phyloP scores from a whole-genome alignment of 2,113 vertebrate species.

The Saccopteryx leptura region DNA sequence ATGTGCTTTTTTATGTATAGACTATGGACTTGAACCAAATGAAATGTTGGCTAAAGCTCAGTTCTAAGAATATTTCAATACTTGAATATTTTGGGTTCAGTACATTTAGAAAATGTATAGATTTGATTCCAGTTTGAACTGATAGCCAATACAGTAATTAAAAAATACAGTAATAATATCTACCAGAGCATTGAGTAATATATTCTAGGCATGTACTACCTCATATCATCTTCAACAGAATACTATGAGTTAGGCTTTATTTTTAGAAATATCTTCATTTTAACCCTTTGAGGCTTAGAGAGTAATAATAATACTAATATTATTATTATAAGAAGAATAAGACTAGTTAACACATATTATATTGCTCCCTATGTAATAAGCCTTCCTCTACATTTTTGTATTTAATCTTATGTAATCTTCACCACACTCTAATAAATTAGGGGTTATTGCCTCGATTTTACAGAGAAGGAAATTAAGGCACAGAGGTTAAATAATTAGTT shows the following conservation, averaged over 20 bases:
- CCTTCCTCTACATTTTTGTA: background rate
- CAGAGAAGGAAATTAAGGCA: slow-evolving; percentile 2
- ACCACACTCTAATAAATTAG: background rate
- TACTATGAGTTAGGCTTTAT: background rate
- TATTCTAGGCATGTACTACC: background rate
- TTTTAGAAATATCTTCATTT: slow-evolving; percentile 37
- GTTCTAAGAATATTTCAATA: slow-evolving; percentile 64
- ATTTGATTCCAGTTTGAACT: slow-evolving; percentile 20
- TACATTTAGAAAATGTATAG: slow-evolving; percentile 24
- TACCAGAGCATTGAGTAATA: background rate
- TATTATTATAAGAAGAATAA: background rate
- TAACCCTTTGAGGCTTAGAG: background rate
- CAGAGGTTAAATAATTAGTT: background rate
- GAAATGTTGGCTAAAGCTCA: slow-evolving; percentile 69
- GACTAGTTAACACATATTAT: background rate
- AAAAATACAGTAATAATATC: background rate
- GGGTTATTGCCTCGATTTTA: background rate
- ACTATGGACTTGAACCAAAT: slow-evolving; percentile 49
- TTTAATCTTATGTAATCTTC: background rate
- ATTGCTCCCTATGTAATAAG: background rate
- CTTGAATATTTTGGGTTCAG: slow-evolving; percentile 54
- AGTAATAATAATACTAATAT: background rate
- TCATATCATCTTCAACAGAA: background rate
- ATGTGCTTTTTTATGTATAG: slow-evolving; percentile 50
- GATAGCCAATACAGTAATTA: background rate